phyloP scores from a whole-genome alignment of 2,113 vertebrate species.

The Archocentrus centrarchus region DNA sequence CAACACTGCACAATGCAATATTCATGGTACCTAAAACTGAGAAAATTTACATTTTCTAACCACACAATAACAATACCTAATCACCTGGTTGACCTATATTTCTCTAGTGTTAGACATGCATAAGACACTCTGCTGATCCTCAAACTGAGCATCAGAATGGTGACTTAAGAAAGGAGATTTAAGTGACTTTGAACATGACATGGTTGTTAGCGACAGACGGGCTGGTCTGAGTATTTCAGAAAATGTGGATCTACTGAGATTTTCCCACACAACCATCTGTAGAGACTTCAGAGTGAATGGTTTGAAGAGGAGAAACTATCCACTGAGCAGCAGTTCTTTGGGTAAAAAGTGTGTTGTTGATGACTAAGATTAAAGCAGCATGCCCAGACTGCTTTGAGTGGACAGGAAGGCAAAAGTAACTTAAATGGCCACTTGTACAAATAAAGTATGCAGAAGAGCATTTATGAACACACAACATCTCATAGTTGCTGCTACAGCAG shows the following conservation, averaged over 20 bases:
- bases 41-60: not conserved
- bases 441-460: not conserved
- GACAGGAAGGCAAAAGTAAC: not conserved
- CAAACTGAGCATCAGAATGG: not conserved
- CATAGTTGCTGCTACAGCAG: accelerated
- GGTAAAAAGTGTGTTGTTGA: not conserved
- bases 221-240: not conserved
- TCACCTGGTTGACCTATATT: not conserved
- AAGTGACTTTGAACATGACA: accelerated
- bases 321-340: too few relatives aligned
- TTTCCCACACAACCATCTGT: accelerated
- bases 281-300: accelerated
- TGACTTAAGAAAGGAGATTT: not conserved
- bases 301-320: not conserved
- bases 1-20: not conserved
- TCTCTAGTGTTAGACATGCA: not conserved
- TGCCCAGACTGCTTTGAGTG: not conserved
- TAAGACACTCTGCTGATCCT: accelerated
- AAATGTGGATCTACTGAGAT: not conserved
- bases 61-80: not conserved
- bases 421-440: not conserved
- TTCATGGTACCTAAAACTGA: accelerated
- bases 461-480: not conserved
- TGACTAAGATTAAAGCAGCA: not conserved
- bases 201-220: not conserved